Evolutionary conservation across 2,888 invertebrate species (phyloP).

Genomic region (Synergus laeviventris): DNA sequence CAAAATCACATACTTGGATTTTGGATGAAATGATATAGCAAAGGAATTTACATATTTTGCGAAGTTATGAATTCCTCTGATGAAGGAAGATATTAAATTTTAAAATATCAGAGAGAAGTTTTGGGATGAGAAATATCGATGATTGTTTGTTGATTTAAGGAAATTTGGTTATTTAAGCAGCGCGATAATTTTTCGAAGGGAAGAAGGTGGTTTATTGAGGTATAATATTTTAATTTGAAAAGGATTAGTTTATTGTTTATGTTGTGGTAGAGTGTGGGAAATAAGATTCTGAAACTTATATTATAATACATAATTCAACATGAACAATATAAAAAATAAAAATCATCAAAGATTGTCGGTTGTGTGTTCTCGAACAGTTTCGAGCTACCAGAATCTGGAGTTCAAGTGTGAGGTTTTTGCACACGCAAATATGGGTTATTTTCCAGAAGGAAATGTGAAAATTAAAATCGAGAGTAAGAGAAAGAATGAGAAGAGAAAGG

Average conservation of each 20-base stretch:
- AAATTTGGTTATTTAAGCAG: slow-evolving; percentile 29
- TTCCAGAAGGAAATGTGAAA: slow-evolving; percentile 45
- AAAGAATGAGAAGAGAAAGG: slow-evolving; percentile 47
- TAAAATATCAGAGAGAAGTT: slow-evolving; percentile 10
- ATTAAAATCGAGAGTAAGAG: slow-evolving; percentile 53
- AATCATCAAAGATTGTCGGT: too few relatives aligned
- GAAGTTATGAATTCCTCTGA: slow-evolving; percentile 36
- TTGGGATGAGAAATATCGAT: not conserved
- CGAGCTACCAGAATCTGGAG: too few relatives aligned
- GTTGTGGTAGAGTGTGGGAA: slow-evolving; percentile 46
- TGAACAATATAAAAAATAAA: too few relatives aligned
- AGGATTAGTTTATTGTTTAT: slow-evolving; percentile 18
- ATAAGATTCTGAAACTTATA: slow-evolving; percentile 38
- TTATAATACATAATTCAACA: too few relatives aligned
- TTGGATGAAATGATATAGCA: slow-evolving; percentile 27
- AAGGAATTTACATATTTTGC: slow-evolving; percentile 32
- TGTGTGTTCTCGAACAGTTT: too few relatives aligned
- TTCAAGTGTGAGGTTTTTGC: too few relatives aligned
- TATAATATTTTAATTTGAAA: slow-evolving; percentile 29
- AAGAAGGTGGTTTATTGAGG: slow-evolving; percentile 25
- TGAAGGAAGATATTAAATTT: slow-evolving; percentile 21
- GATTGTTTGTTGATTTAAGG: slow-evolving; percentile 31
- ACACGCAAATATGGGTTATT: too few relatives aligned
- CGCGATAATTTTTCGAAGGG: not conserved
- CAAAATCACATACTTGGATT: slow-evolving; percentile 28